Evolutionary conservation across 2,113 vertebrate species (phyloP).

Genomic region (Gallinago media): DNA sequence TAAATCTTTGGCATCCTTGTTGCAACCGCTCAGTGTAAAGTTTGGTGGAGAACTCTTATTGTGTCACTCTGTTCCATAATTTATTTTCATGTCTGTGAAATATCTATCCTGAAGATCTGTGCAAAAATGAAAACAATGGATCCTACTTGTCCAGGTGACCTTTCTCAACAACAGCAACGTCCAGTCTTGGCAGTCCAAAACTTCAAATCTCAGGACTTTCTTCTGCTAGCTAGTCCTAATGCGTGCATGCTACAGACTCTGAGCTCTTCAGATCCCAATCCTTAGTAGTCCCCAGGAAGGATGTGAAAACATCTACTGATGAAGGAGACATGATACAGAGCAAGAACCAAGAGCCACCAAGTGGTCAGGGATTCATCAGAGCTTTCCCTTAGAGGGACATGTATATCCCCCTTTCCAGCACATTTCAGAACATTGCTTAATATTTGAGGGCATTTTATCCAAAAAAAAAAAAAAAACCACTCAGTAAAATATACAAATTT

Average conservation of each 20-base stretch:
- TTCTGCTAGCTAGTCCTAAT: not conserved
- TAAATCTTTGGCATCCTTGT: not conserved
- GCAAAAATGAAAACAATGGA: not conserved
- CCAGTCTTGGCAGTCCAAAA: not conserved
- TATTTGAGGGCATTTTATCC: not conserved
- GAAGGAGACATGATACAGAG: not conserved
- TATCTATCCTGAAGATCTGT: not conserved
- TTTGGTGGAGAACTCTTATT: too few relatives aligned
- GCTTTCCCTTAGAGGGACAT: not conserved
- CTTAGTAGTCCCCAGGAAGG: not conserved
- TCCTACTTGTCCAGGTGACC: not conserved
- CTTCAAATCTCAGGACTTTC: not conserved
- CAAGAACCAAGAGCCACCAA: not conserved
- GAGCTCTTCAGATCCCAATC: not conserved
- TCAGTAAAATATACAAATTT: not conserved
- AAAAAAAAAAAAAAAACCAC: not conserved
- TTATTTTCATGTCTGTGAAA: not conserved
- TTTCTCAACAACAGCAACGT: not conserved
- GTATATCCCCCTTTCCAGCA: not conserved
- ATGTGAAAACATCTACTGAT: not conserved
- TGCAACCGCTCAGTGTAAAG: not conserved
- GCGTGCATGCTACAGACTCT: fast-evolving
- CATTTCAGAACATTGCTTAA: not conserved
- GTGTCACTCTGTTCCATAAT: not conserved
- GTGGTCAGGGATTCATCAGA: not conserved